Conservation (phyloP, 2,797 vertebrate genomes). For the Sciaenops ocellatus region DNA sequence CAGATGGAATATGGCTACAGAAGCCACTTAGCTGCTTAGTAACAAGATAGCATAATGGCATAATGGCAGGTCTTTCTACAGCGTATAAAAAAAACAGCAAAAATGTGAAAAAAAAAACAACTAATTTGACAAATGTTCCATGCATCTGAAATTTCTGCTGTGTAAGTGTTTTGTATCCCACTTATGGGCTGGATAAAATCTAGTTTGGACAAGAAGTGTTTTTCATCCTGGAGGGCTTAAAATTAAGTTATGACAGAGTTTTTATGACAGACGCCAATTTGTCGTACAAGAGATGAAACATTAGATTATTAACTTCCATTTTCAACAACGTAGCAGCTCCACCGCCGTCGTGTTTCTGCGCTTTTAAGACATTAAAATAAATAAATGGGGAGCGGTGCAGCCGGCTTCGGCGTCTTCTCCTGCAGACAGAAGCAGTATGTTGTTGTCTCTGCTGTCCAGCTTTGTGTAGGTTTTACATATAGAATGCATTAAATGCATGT, state of each 20-base stretch:
- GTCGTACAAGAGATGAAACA: slow-evolving; percentile 34
- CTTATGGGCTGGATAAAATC: slow-evolving; percentile 41
- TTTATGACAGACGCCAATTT: slow-evolving; percentile 17
- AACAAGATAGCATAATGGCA: slow-evolving; percentile 80
- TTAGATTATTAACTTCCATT: slow-evolving; percentile 18
- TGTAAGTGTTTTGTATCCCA: slow-evolving; percentile 60
- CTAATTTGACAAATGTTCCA: slow-evolving; percentile 69
- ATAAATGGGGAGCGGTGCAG: not conserved
- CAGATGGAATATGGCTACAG: slow-evolving; percentile 60
- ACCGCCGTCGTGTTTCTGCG: not conserved
- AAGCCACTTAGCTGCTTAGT: slow-evolving; percentile 73
- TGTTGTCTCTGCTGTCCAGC: not conserved
- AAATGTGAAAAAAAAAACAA: slow-evolving; percentile 42
- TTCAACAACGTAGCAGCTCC: not conserved
- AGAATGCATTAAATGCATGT: not conserved
- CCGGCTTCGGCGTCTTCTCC: not conserved
- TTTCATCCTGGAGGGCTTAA: slow-evolving; percentile 29
- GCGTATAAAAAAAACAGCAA: slow-evolving; percentile 36
- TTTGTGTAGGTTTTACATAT: slow-evolving; percentile 37
- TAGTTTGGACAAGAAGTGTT: slow-evolving; percentile 32
- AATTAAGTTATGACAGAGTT: slow-evolving; percentile 26
- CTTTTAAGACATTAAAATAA: not conserved
- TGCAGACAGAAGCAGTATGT: not conserved
- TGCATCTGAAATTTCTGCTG: slow-evolving; percentile 61
- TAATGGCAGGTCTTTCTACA: slow-evolving; percentile 72